Evolutionary conservation across 2,888 invertebrate genomes (phyloP), one percentile per base, ranked within the genome.

Genomic region (Sphecodes monilicornis): DNA sequence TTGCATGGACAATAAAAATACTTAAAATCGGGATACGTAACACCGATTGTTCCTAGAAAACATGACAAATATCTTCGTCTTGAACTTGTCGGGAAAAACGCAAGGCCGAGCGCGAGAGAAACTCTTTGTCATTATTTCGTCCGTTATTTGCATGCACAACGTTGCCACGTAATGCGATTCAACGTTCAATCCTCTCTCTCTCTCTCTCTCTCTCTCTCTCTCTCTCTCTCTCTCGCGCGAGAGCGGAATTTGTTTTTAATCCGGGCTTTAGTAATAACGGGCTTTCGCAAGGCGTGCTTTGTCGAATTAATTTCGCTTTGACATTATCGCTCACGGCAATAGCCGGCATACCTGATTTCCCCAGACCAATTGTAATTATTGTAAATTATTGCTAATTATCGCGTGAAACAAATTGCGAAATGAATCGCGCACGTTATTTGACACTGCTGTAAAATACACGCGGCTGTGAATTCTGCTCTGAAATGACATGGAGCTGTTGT

Each of bases 201-300:
- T 29, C 26, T 29, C 29, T 22, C 50, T 64, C 1, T 26, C 26
- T 5, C 13, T 13, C 60, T 50, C 50, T 43, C 32, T 4, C 3
- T 32, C 29, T 29, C 26, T 29, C 29, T 22, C 50, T 64, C 1
- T 26, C 26, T 5, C 13, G 3, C 54, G 54, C 29, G 26, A 29
- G 26, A 60, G 60, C 6, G 22, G 26, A 82, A 82, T 82, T 82
- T 79, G 60, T 69, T 74, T 64, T 79, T 79, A 43, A 79, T 60
- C 39, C 66, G 16, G 13, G 60, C 66, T 72, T 66, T 78, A 66
- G 54, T 78, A 81, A 78, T 81, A 64, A 46, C 39, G 41, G 11
- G 80, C 69, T 77, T 39, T 70, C 29, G 60, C 70, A 41, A 78
- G 70, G 64, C 39, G 50, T 46, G 60, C 68, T 80, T 69, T 29